These are phyloP conservation scores for Drosophila silvestris DNA, from an alignment of 2,888 invertebrate genomes.

Conservation along the genomic window DNA sequence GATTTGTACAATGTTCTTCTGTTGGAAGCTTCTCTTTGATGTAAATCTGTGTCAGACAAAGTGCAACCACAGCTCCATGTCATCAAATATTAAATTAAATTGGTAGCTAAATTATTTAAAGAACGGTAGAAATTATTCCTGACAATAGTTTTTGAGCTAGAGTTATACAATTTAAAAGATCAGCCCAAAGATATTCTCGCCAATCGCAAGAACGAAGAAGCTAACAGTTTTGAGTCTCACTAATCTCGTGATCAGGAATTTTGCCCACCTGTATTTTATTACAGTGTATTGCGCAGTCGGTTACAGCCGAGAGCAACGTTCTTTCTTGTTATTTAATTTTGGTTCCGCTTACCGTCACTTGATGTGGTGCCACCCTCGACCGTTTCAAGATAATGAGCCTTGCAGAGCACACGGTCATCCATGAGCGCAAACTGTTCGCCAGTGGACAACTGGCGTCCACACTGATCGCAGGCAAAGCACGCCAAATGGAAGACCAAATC, in stretches of 20 bases:
- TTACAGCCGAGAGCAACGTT: no score
- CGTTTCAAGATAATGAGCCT: constrained; percentile 97
- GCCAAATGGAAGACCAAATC: constrained; percentile 98
- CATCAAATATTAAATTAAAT: background rate
- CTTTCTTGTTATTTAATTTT: constrained; percentile 9
- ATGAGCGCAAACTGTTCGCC: constrained; percentile 99
- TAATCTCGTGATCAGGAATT: no score
- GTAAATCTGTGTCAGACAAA: background rate
- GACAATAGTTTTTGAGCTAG: background rate
- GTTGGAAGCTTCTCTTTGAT: background rate
- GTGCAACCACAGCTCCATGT: no score
- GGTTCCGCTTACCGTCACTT: constrained; percentile 91
- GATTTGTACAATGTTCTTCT: no score
- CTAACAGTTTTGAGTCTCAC: background rate
- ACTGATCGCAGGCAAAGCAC: constrained; percentile 99
- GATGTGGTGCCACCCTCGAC: constrained; percentile 96
- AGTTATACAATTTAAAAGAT: background rate
- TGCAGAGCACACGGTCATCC: constrained; percentile 97
- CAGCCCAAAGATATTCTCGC: background rate
- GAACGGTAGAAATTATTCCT: background rate
- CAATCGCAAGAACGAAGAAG: background rate
- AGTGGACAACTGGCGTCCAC: constrained; percentile 95
- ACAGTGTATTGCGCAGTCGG: background rate
- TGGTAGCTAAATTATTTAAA: background rate
- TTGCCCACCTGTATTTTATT: background rate